Percentiles rank a stretch among this genome's conserved stretches.
Conservation (phyloP, 2,888 invertebrate species). For the Dichetophora obliterata region DNA sequence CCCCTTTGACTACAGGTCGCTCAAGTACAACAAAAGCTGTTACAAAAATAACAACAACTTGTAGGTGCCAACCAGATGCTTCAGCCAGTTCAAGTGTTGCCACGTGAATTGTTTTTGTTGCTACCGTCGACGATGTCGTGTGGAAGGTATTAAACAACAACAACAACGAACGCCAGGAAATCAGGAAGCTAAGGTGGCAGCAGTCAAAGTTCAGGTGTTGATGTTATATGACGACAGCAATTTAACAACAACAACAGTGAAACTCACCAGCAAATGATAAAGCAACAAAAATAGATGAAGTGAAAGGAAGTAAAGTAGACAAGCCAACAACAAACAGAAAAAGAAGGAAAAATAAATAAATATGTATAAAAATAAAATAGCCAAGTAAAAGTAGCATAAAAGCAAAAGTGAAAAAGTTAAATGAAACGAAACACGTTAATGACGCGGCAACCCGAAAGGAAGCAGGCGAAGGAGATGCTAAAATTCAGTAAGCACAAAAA, state of each 20-base stretch:
- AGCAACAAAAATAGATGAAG: constrained; percentile 18
- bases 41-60: background rate
- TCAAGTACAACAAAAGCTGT: background rate
- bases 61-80: background rate
- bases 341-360: background rate
- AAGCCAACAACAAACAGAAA: background rate
- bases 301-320: constrained; percentile 7
- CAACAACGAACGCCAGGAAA: background rate
- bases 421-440: constrained; percentile 54
- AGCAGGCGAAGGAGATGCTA: background rate
- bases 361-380: too few relatives aligned
- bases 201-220: background rate
- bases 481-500: background rate
- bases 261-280: background rate
- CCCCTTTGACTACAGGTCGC: too few relatives aligned
- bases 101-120: background rate
- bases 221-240: too few relatives aligned
- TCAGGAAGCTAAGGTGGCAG: background rate
- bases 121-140: constrained; percentile 1
- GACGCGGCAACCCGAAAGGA: constrained; percentile 40
- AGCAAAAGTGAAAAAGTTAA: constrained; percentile 49
- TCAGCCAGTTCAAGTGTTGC: background rate
- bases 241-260: too few relatives aligned
- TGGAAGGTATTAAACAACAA: background rate
- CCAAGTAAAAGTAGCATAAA: background rate